These are phyloP conservation scores for Thermophis baileyi DNA, from an alignment of 2,113 vertebrate genomes.

Conservation along the genomic window DNA sequence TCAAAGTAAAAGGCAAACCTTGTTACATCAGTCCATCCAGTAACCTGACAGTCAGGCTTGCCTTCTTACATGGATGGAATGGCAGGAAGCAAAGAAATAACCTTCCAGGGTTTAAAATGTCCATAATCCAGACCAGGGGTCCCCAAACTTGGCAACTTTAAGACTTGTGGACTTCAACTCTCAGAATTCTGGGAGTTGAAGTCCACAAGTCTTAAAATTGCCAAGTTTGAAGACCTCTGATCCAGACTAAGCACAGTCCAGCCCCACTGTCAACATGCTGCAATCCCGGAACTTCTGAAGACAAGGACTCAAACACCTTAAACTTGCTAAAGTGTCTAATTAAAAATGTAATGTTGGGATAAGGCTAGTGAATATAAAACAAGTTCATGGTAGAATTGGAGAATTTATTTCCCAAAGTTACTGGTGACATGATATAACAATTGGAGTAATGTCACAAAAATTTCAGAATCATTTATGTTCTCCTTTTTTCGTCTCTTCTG, in stretches of 20 bases:
- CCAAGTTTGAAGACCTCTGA: neutral
- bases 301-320: neutral
- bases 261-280: neutral
- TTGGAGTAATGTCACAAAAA: neutral
- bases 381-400: neutral
- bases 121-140: too few relatives aligned
- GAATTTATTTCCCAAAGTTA: neutral
- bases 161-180: too few relatives aligned
- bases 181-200: too few relatives aligned
- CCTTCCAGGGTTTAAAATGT: neutral
- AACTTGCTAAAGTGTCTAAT: neutral
- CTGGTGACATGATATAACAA: neutral
- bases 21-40: neutral
- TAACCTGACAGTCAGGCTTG: neutral
- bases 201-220: too few relatives aligned
- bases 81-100: neutral
- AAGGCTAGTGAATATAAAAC: neutral
- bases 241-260: neutral
- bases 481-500: neutral
- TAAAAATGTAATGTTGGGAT: neutral
- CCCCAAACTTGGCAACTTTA: too few relatives aligned
- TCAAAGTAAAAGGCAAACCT: neutral
- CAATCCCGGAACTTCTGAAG: neutral
- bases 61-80: neutral
- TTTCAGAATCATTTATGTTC: neutral